A percentile compares a stretch with the other conserved stretches of the same genome.
These are phyloP conservation scores for Macropodus opercularis DNA, from an alignment of 2,797 vertebrate genomes.

Conservation along the genomic window DNA sequence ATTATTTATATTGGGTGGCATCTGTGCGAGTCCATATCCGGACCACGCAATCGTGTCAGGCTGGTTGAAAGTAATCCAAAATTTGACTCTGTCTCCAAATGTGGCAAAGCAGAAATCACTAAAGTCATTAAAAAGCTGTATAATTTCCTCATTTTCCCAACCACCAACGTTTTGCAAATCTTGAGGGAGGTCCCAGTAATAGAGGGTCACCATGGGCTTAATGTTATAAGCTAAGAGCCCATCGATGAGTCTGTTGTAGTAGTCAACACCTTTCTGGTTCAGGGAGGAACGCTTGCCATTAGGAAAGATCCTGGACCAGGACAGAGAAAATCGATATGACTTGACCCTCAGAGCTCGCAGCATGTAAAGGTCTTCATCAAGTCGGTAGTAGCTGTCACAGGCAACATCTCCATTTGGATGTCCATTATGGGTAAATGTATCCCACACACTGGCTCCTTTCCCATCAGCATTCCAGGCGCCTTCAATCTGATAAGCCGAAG, in stretches of 20 bases:
- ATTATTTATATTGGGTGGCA: conserved; percentile 83
- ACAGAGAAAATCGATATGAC: conserved; percentile 92
- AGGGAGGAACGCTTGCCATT: conserved; percentile 80
- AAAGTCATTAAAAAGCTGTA: conserved; percentile 88
- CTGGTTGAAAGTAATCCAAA: conserved; percentile 95
- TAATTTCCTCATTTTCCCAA: conserved; percentile 84
- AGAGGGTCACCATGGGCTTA: conserved; percentile 89
- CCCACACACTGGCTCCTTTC: conserved; percentile 93
- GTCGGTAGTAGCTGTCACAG: conserved; percentile 90
- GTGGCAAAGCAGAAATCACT: conserved; percentile 91
- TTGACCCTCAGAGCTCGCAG: conserved; percentile 86
- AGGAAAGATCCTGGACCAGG: conserved; percentile 95
- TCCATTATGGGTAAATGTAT: conserved; percentile 86
- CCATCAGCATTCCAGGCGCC: conserved; percentile 91
- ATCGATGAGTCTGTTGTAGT: conserved; percentile 90
- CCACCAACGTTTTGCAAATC: conserved; percentile 87
- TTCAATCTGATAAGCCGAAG: conserved; percentile 93
- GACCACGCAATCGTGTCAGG: conserved; percentile 81
- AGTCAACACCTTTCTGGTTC: conserved; percentile 88
- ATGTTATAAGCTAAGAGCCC: conserved; percentile 84
- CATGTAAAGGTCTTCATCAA: conserved; percentile 89
- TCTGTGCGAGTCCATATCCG: conserved; percentile 83
- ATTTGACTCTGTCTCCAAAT: conserved; percentile 94
- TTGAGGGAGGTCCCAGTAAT: conserved; percentile 95
- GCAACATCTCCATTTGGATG: conserved; percentile 85